phyloP scores from a whole-genome alignment of 2,888 invertebrate species.

The Lepidocyrtinus sp. region DNA sequence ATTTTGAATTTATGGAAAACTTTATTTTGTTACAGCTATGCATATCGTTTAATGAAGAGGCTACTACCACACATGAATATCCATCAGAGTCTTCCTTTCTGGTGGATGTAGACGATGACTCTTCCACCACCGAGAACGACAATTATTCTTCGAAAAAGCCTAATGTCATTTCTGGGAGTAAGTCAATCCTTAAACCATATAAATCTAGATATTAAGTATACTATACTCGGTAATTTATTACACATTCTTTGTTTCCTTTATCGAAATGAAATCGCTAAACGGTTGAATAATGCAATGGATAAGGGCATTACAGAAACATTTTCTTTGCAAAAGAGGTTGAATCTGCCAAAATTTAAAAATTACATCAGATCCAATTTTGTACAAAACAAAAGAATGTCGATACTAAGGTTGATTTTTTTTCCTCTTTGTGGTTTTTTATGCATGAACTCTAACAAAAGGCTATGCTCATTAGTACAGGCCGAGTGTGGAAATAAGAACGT shows the following conservation, averaged over 20 bases:
- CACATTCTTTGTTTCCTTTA: no score
- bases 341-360: not conserved
- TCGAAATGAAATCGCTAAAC: no score
- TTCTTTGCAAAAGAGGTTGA: not conserved
- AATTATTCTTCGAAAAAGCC: slow-evolving; percentile 64
- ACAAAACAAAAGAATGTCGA: no score
- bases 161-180: slow-evolving; percentile 66
- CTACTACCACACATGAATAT: slow-evolving; percentile 92
- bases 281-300: no score
- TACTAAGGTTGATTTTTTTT: no score
- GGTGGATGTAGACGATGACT: slow-evolving; percentile 77
- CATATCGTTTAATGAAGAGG: slow-evolving; percentile 90
- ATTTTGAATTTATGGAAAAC: not conserved
- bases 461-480: slow-evolving; percentile 27
- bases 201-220: not conserved
- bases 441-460: not conserved
- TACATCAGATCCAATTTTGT: no score
- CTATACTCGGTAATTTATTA: not conserved
- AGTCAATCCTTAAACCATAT: slow-evolving; percentile 39
- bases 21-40: slow-evolving; percentile 79
- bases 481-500: slow-evolving; percentile 25
- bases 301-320: no score
- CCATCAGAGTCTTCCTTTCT: slow-evolving; percentile 91
- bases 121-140: slow-evolving; percentile 71
- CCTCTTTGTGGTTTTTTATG: slow-evolving; percentile 23